Conservation (phyloP, 2,797 vertebrate genomes). For the Tauraco hartlaubi region DNA sequence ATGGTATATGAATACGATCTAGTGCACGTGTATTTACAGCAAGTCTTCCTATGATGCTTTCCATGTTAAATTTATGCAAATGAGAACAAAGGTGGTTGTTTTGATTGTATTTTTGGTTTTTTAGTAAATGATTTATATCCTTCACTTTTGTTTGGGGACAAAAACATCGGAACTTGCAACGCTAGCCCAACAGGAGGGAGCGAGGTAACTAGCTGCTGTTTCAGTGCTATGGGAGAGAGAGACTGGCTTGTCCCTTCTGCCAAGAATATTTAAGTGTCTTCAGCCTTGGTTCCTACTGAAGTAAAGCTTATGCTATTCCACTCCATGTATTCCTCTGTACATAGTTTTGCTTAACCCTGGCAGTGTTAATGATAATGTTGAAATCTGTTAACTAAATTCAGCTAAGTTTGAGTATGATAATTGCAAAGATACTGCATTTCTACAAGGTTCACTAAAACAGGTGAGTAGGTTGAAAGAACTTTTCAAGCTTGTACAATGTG, state of each 20-base stretch:
- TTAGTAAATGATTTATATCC: background rate
- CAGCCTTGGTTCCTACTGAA: background rate
- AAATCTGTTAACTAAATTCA: background rate
- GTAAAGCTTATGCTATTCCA: background rate
- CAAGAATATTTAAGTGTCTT: background rate
- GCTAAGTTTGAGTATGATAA: background rate
- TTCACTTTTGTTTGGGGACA: background rate
- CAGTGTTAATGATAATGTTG: background rate
- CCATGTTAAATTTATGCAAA: background rate
- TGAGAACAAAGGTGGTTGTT: background rate
- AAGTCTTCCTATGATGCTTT: background rate
- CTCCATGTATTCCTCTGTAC: background rate
- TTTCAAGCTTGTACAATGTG: background rate
- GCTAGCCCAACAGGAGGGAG: background rate
- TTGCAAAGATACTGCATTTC: background rate
- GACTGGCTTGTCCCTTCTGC: background rate
- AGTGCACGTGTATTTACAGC: background rate
- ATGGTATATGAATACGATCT: constrained; percentile 80
- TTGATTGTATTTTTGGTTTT: background rate
- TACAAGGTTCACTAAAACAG: background rate
- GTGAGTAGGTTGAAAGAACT: background rate
- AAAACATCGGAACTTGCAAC: background rate
- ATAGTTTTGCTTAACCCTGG: background rate
- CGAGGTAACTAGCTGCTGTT: background rate
- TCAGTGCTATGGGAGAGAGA: background rate